Evolutionary conservation across 2,113 vertebrate genomes (phyloP).

Genomic region (Labeo catla): DNA sequence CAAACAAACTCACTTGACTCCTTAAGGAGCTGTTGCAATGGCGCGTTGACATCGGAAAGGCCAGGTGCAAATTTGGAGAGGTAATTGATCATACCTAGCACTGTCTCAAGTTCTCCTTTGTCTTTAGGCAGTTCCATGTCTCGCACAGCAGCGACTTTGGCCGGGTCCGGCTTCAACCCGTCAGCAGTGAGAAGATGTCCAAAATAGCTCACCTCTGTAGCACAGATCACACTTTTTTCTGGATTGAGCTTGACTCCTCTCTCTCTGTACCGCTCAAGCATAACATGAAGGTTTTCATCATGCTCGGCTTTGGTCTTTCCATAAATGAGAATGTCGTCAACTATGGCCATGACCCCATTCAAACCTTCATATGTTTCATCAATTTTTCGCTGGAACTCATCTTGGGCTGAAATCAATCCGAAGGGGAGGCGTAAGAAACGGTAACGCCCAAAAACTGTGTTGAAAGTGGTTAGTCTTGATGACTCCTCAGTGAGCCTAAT

Average conservation of each 20-base stretch:
- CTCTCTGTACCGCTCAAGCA: not conserved
- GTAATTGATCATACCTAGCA: conserved; percentile 20
- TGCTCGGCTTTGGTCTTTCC: not conserved
- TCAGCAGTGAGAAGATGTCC: not conserved
- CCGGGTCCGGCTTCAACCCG: not conserved
- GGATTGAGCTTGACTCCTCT: not conserved
- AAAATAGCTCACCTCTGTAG: not conserved
- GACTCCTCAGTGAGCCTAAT: not conserved
- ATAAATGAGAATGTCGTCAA: not conserved
- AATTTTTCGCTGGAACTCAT: not conserved
- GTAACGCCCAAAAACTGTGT: not conserved
- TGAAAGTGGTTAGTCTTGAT: not conserved
- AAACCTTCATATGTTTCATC: not conserved
- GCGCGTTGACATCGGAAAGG: conserved; percentile 33
- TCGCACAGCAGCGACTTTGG: not conserved
- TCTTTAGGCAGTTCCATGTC: not conserved
- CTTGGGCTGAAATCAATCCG: not conserved
- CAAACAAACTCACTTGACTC: not conserved
- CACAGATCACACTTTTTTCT: not conserved
- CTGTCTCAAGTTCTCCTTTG: conserved; percentile 1
- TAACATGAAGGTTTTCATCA: not conserved
- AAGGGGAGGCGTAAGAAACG: not conserved
- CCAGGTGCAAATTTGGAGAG: conserved; percentile 29
- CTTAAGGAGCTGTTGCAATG: conserved; percentile 12
- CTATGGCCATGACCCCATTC: not conserved